Evolutionary conservation across 2,888 invertebrate species (phyloP).

Genomic region (Pimpla rufipes): DNA sequence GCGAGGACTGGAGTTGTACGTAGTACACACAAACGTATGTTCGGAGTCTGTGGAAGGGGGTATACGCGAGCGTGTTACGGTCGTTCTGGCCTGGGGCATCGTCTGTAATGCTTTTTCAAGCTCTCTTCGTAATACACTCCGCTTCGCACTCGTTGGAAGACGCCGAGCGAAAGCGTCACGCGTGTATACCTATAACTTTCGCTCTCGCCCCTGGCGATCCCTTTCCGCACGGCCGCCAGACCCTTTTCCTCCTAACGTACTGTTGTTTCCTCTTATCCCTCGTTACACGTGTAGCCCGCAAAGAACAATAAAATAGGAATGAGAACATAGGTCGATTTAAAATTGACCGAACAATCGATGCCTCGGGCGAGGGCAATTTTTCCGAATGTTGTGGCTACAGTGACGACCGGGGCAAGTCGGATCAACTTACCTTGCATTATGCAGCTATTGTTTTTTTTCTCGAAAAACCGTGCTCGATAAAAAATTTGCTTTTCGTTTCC

Average conservation of each 20-base stretch:
- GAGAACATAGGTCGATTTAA: neutral
- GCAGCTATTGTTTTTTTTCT: too few species aligned
- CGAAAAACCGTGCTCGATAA: too few species aligned
- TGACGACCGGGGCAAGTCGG: too few species aligned
- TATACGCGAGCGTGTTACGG: neutral
- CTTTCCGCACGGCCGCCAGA: neutral
- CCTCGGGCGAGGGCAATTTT: neutral
- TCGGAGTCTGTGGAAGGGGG: neutral
- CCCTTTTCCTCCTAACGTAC: neutral
- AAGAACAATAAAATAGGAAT: neutral
- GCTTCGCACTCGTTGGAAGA: constrained; percentile 11
- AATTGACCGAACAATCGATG: neutral
- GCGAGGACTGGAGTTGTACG: neutral
- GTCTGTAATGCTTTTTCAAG: constrained; percentile 29
- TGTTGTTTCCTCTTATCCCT: neutral
- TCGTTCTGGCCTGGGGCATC: constrained; percentile 15
- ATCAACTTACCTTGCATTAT: too few species aligned
- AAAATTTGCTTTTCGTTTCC: too few species aligned
- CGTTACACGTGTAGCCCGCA: neutral
- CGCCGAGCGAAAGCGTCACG: constrained; percentile 1
- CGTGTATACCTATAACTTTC: constrained; percentile 16
- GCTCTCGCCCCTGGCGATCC: neutral
- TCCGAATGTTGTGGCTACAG: neutral
- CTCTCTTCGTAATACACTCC: constrained; percentile 34
- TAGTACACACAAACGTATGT: neutral